Evolutionary conservation across 2,797 vertebrate genomes (phyloP).

Genomic region (Harpagifer antarcticus): DNA sequence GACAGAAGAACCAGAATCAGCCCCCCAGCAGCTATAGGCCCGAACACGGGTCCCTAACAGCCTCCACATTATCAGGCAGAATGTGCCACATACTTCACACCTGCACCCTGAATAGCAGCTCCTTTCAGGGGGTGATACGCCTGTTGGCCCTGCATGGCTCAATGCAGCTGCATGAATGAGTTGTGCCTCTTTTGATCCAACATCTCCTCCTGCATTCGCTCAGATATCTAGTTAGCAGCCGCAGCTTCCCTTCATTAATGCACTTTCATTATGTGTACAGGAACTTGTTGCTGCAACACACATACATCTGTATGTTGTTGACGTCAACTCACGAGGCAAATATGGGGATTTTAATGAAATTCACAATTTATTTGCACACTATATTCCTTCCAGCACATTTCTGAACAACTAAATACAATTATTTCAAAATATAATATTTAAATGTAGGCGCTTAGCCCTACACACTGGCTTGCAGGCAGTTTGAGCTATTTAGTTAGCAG

Average conservation of each 20-base stretch:
- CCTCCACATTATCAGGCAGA: constrained; percentile 95
- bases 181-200: constrained; percentile 91
- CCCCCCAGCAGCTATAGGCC: constrained; percentile 86
- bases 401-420: neutral
- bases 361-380: too few species aligned
- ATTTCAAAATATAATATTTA: neutral
- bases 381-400: constrained; percentile 8
- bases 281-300: constrained; percentile 69
- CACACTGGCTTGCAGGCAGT: neutral
- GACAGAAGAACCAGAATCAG: constrained; percentile 93
- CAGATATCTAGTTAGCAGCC: constrained; percentile 77
- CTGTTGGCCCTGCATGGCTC: constrained; percentile 93
- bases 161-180: constrained; percentile 94
- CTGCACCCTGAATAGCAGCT: constrained; percentile 97
- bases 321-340: neutral
- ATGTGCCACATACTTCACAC: constrained; percentile 95
- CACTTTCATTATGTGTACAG: neutral
- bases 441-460: neutral
- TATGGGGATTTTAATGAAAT: too few species aligned
- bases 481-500: constrained; percentile 63
- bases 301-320: constrained; percentile 30
- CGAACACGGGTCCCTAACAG: constrained; percentile 96
- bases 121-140: constrained; percentile 96
- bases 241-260: constrained; percentile 47
- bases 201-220: constrained; percentile 92